These are phyloP conservation scores for Ornithoptera priamus DNA, from an alignment of 2,888 invertebrate species.

Conservation along the genomic window DNA sequence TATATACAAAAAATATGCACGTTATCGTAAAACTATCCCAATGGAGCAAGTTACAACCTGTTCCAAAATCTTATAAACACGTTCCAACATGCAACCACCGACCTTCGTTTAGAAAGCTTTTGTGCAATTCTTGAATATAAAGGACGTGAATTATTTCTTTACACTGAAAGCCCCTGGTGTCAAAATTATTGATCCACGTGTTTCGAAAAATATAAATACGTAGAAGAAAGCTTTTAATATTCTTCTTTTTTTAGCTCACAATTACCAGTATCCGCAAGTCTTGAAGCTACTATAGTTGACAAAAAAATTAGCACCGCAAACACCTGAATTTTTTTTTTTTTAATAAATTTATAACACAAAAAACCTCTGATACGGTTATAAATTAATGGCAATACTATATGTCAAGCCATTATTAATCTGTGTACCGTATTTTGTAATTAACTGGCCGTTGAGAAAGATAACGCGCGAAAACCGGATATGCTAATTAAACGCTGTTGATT, in stretches of 20 bases:
- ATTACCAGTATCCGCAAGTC: no score
- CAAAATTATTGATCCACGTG: slow-evolving; percentile 35
- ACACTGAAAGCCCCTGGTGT: slow-evolving; percentile 11
- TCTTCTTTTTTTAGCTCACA: no score
- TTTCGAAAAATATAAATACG: slow-evolving; percentile 10
- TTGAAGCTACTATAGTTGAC: no score
- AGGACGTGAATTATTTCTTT: slow-evolving; percentile 20
- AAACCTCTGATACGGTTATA: neutral
- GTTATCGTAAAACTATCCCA: neutral
- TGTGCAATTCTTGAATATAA: slow-evolving; percentile 27
- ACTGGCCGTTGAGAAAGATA: slow-evolving; percentile 33
- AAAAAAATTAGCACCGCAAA: no score
- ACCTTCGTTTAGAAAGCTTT: slow-evolving; percentile 21
- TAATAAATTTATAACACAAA: neutral
- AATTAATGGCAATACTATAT: slow-evolving; percentile 32
- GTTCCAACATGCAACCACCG: slow-evolving; percentile 27
- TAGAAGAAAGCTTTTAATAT: no score
- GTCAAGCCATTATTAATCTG: slow-evolving; percentile 29
- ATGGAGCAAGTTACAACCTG: slow-evolving; percentile 25
- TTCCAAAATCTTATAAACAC: slow-evolving; percentile 18
- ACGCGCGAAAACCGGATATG: slow-evolving; percentile 60
- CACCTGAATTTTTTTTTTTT: no score
- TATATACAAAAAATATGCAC: neutral
- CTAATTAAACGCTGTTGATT: slow-evolving; percentile 64
- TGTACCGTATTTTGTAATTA: slow-evolving; percentile 29